Evolutionary conservation across 2,888 invertebrate species (phyloP), one percentile per base, ranked within the genome.

Genomic region (Ormyrus pomaceus): DNA sequence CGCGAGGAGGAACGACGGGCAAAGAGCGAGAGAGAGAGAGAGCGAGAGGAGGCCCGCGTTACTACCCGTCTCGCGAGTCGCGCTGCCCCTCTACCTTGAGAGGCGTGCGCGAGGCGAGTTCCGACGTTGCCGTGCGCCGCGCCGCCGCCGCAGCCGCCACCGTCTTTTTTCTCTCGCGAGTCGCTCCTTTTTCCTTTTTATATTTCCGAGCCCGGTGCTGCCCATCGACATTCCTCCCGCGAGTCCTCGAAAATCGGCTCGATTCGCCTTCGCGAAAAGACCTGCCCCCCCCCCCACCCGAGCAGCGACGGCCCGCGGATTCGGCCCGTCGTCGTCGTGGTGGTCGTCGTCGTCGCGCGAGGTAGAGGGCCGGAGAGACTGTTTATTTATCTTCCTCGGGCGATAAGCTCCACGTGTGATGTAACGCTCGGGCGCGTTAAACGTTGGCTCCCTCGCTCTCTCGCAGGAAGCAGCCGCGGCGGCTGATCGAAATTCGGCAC

Each of bases 71-170:
- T 77, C 65, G 71, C 56, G 61, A 71, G 65, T 50, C 65, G 50
- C 58, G 75, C 56, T 61, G 50, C 56, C 58, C 19, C 61, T 51
- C 34, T 50, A 59, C 48, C 75, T 50, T 61, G 58, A 66, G 46
- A 66, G 70, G 74, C 72, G 66, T 19, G 64, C 80, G 65, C 79
- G 73, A 70, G 72, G 66, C 64, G 56, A 56, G 56, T 85, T 85
- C 82, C 85, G 84, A 84, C 83, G 83, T 83, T 84, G 83, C 80
- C 80, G 83, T 83, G 82, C 79, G 76, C 83, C 79, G 65, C 81
- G 76, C 71, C 78, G 83, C 81, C 81, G 80, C 68, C 46, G 48
- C 71, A 78, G 83, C 81, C 81, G 80, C 68, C 46, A n/a, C 9
- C 46, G 46, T n/a, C 48, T 45, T 62, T 48, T 62, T 62, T 34